Base-by-base conservation (phyloP, 2,888 invertebrate species). In the Anthophora plumipes region DNA sequence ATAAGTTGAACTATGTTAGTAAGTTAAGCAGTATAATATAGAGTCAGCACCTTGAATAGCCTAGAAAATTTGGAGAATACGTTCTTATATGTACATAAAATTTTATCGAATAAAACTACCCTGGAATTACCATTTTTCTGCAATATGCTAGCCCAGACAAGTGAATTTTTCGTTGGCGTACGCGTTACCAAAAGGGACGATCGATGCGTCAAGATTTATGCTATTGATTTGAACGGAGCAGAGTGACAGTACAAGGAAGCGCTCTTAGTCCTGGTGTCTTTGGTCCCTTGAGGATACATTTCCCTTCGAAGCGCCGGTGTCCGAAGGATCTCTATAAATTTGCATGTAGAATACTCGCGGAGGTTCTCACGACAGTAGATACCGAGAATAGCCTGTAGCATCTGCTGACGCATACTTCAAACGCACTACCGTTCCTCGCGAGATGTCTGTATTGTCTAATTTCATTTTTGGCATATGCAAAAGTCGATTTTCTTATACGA, bases 191-290 rank as follows among this genome's bases (percentile, higher is more conserved):
- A 80, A 83, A 77, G 83, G 82, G 75, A 85, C 82, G 88, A 88
- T 88, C 88, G 88, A 88, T 85, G 88, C 89, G 88, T 88, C 85
- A 90, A 92, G 92, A 93, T 93, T 93, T 93, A 92, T 92, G 91
- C 93, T 92, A 93, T 93, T 93, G 93, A 93, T 93, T 92, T 91
- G 91, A 91, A 90, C 90, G 89, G 88, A 91, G 90, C 88, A 84
- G 92, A 92, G 92, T 93, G 93, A 93, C 93, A 92, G 93, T 92
- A 93, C 93, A 93, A 93, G 93, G 93, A 93, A 93, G 93, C 92
- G 93, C 93, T 93, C 93, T 93, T 93, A 93, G 93, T 92, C 91
- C 91, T 91, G 90, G 92, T 90, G 91, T 90, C 90, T 91, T 87
- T 86, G 86, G 84, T 92, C 92, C 91, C 92, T 72, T 55, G 92